Conservation (phyloP, 2,888 invertebrate genomes). For the Agrochola lota region DNA sequence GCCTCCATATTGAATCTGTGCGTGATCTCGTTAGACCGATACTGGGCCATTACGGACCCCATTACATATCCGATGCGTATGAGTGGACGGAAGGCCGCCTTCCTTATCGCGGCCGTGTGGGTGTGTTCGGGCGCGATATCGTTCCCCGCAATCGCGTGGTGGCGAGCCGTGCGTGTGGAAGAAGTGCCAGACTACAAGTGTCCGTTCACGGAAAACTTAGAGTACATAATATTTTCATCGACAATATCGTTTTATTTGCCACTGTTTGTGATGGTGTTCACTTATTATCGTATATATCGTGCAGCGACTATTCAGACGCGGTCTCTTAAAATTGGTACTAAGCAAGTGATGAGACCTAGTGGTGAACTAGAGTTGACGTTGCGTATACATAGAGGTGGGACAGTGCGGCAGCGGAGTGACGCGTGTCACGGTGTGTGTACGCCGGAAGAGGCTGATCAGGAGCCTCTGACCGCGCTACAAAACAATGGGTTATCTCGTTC, state of each 20-base stretch:
- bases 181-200: constrained; percentile 96
- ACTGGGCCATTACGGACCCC: constrained; percentile 99
- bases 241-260: constrained; percentile 99
- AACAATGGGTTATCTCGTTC: constrained; percentile 94
- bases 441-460: constrained; percentile 92
- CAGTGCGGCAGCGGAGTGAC: constrained; percentile 91
- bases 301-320: constrained; percentile 98
- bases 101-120: constrained; percentile 98
- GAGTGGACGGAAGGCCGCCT: constrained; percentile 96
- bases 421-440: constrained; percentile 91
- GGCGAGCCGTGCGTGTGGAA: constrained; percentile 96
- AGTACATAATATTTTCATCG: constrained; percentile 99
- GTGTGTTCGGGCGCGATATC: constrained; percentile 98
- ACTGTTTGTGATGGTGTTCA: constrained; percentile 99
- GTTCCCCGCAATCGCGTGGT: constrained; percentile 99
- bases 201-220: constrained; percentile 98
- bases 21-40: constrained; percentile 98
- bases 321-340: constrained; percentile 97
- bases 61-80: constrained; percentile 99
- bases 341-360: constrained; percentile 96
- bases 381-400: constrained; percentile 98
- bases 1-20: constrained; percentile 99
- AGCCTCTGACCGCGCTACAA: constrained; percentile 94
- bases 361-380: constrained; percentile 97
- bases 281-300: constrained; percentile 98